phyloP scores from a whole-genome alignment of 1,140 invertebrate species.

The Diabrotica virgifera region DNA sequence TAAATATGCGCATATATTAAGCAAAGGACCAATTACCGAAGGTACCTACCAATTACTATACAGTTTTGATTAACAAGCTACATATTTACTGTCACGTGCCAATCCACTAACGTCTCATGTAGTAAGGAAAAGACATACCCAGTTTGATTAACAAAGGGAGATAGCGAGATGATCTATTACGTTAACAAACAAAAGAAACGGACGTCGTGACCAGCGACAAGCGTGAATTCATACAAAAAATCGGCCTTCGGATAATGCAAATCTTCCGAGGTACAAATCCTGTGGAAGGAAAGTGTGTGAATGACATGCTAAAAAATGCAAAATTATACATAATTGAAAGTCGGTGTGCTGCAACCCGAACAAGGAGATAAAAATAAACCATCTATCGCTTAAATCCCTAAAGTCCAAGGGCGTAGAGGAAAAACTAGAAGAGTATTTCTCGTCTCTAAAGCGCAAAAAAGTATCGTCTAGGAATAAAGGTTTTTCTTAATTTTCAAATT shows the following conservation, averaged over 20 bases:
- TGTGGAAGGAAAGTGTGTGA: conserved; percentile 8
- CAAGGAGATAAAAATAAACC: conserved; percentile 7
- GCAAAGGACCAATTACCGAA: too few relatives aligned
- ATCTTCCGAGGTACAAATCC: background rate
- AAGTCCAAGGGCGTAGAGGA: background rate
- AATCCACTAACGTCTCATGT: too few relatives aligned
- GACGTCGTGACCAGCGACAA: background rate
- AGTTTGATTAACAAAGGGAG: background rate
- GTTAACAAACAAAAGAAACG: background rate
- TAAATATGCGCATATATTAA: too few relatives aligned
- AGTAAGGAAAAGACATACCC: background rate
- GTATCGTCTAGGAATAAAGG: too few relatives aligned
- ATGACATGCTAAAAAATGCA: conserved; percentile 19
- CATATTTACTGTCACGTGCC: too few relatives aligned
- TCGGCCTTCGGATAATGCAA: conserved; percentile 1
- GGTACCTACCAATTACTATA: too few relatives aligned
- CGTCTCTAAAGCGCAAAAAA: too few relatives aligned
- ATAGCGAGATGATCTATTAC: background rate
- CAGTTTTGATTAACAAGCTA: too few relatives aligned
- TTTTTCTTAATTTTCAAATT: too few relatives aligned
- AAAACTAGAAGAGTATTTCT: background rate
- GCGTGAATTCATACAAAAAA: background rate
- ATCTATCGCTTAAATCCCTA: conserved; percentile 7
- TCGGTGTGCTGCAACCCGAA: conserved; percentile 3
- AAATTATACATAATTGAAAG: conserved; percentile 22